Evolutionary conservation across 2,888 invertebrate genomes (phyloP).

Genomic region (Stenodema calcarata): DNA sequence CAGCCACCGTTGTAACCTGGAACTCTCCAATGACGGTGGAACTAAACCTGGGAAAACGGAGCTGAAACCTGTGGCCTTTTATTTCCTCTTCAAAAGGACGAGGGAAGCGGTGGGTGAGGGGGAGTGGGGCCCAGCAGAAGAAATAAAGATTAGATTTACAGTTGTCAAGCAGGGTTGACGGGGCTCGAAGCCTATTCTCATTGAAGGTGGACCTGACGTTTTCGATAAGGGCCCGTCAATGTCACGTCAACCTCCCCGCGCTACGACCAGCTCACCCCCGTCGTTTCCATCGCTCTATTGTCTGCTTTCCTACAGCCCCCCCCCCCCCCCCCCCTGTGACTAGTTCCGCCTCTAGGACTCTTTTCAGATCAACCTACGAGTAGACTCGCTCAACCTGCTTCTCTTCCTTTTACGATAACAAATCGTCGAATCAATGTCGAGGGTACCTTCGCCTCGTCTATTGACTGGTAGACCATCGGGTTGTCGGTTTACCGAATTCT

Average conservation of each 20-base stretch:
- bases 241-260: conserved; percentile 32
- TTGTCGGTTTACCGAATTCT: background rate
- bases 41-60: conserved; percentile 11
- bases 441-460: background rate
- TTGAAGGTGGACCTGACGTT: conserved; percentile 47
- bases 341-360: conserved; percentile 5
- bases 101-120: background rate
- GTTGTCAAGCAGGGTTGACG: conserved; percentile 37
- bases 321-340: background rate
- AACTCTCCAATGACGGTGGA: background rate
- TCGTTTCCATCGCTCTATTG: background rate
- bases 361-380: conserved; percentile 36
- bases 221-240: conserved; percentile 46
- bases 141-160: conserved; percentile 48
- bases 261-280: background rate
- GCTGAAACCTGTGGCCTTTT: conserved; percentile 15
- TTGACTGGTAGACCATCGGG: background rate
- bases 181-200: conserved; percentile 36
- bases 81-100: background rate
- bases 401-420: conserved; percentile 11
- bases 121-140: conserved; percentile 3
- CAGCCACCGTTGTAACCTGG: too few relatives aligned
- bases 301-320: background rate
- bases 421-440: conserved; percentile 11
- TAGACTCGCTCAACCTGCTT: conserved; percentile 2